Evolutionary conservation across 2,888 invertebrate species (phyloP), one percentile per base, ranked within the genome.

Genomic region (Epistrophe grossulariae): DNA sequence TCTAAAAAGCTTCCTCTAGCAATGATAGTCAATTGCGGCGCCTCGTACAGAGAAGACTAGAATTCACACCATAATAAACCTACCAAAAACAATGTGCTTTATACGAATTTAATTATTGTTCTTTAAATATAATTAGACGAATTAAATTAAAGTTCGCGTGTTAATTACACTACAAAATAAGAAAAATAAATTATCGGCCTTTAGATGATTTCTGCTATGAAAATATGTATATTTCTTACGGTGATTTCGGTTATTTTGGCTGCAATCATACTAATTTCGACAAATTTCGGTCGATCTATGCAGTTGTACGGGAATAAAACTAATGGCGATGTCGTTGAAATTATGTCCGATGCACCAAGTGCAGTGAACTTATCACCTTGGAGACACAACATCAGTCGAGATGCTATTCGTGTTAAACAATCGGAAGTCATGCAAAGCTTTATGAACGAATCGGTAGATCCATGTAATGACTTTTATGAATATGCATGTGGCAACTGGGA

Each of bases 401-500:
- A 70, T 45, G 59, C 45, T 31, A 70, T 78, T 17, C 72, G 71
- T 31, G 24, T 28, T 15, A 81, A 28, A 11, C 87, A 84, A 70
- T 72, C 76, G 2, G 19, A 68, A 24, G 31, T 82, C 2, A 84
- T 88, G 80, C 48, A 17, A 5, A 85, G 64, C 52, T 88, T 64
- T n/a, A 84, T 89, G 15, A 84, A 89, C 70, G 24, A 10, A 17
- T 73, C 79, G 1, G 82, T 60, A 7, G 64, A 87, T 76, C 89
- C 89, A 15, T 89, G 89, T 50, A 76, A 88, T 35, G 84, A 89
- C 35, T 89, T 89, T 31, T 84, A 85, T 71, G 74, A 88, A n/a
- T 88, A 71, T 50, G 83, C 88, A 0, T 88, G 88, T 70, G 88
- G 88, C 8, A 88, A 88, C 48, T 88, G 88, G 85, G 83, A 89